phyloP scores from a whole-genome alignment of 2,113 vertebrate genomes.

The Micromys minutus region DNA sequence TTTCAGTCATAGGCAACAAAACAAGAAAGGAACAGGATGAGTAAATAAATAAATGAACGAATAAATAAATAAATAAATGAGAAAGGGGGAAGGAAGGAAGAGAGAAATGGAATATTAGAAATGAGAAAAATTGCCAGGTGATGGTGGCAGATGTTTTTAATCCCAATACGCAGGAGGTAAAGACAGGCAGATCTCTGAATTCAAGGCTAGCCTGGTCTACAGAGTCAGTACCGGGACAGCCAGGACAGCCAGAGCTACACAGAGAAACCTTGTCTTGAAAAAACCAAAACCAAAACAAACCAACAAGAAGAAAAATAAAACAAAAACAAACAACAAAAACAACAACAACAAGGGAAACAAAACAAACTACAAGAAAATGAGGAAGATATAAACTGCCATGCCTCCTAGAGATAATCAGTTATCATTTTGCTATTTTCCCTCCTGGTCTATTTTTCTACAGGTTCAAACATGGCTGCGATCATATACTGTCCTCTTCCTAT shows the following conservation, averaged over 20 bases:
- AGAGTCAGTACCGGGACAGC: too few species aligned
- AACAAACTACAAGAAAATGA: not conserved
- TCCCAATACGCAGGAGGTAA: not conserved
- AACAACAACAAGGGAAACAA: too few species aligned
- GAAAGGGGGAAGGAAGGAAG: rapidly evolving
- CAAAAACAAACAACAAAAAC: too few species aligned
- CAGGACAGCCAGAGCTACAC: too few species aligned
- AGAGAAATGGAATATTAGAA: not conserved
- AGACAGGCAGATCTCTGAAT: too few species aligned
- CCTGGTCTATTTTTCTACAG: not conserved
- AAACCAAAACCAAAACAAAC: too few species aligned
- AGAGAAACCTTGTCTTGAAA: not conserved
- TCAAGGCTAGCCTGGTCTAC: too few species aligned
- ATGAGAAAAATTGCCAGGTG: not conserved
- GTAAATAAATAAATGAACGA: not conserved
- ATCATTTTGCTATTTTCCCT: not conserved
- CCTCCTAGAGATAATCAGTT: not conserved
- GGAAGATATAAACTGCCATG: not conserved
- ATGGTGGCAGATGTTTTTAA: not conserved
- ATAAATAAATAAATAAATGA: too few species aligned
- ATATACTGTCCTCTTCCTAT: not conserved
- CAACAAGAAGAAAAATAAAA: too few species aligned
- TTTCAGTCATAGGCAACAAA: not conserved
- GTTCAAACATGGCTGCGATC: not conserved
- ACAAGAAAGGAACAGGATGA: not conserved